phyloP scores from a whole-genome alignment of 2,797 vertebrate genomes.

The Perodicticus potto region DNA sequence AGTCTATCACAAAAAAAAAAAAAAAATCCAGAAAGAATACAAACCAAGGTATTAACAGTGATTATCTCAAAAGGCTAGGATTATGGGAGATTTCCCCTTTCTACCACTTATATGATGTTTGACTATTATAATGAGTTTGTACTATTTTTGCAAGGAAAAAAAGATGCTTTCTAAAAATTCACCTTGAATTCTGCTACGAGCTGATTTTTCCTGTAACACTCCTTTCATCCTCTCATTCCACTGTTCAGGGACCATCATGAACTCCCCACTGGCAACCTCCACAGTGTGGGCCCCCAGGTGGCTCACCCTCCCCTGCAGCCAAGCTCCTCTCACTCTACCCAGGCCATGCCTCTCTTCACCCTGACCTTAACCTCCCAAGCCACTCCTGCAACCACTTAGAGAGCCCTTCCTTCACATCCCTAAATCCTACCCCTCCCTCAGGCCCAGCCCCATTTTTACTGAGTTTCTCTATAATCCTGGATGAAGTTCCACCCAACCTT shows the following conservation, averaged over 20 bases:
- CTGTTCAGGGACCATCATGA: neutral
- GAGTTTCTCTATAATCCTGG: neutral
- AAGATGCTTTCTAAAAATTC: neutral
- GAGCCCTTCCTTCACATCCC: neutral
- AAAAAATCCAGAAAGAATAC: neutral
- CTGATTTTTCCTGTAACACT: constrained; percentile 31
- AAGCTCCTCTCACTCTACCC: neutral
- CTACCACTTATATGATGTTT: constrained; percentile 8
- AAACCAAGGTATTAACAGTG: constrained; percentile 36
- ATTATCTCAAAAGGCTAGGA: constrained; percentile 29
- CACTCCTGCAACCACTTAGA: neutral
- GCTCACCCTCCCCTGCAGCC: neutral
- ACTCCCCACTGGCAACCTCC: neutral
- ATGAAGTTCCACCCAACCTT: neutral
- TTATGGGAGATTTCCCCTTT: constrained; percentile 46
- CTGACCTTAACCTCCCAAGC: neutral
- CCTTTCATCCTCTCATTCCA: neutral
- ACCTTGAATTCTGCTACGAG: constrained; percentile 47
- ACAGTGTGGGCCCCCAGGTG: neutral
- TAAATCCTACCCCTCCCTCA: neutral
- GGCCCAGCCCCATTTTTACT: neutral
- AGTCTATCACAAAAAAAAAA: constrained; percentile 40
- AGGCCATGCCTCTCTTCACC: rapidly evolving
- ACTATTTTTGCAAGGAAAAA: constrained; percentile 20
- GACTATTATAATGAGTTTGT: constrained; percentile 37